Evolutionary conservation across 2,888 invertebrate species (phyloP).

Genomic region (Alloplasta piceator): DNA sequence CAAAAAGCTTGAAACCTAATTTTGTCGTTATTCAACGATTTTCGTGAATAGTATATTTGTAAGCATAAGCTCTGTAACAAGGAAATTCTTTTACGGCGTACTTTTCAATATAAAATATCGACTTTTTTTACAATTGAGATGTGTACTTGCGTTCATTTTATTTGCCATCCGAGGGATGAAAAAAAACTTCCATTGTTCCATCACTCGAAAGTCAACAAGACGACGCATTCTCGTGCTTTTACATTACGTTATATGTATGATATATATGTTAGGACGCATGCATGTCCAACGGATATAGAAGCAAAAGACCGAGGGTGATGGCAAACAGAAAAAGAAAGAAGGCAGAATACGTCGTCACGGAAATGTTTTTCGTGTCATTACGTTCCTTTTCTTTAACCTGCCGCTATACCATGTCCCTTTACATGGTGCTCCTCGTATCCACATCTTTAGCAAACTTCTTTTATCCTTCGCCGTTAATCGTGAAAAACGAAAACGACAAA

Average conservation of each 20-base stretch:
- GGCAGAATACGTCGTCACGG: constrained; percentile 46
- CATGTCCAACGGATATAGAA: constrained; percentile 32
- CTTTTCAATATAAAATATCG: neutral
- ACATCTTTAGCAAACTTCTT: constrained; percentile 17
- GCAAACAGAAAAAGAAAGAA: constrained; percentile 38
- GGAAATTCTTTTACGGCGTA: neutral
- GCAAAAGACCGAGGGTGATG: constrained; percentile 18
- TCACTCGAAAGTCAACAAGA: constrained; percentile 41
- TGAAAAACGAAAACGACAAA: neutral
- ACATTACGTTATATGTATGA: neutral
- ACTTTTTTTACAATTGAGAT: neutral
- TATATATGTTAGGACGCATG: neutral
- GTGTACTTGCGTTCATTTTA: neutral
- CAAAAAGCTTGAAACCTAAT: too few relatives aligned
- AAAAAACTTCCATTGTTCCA: constrained; percentile 30
- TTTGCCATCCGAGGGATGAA: neutral
- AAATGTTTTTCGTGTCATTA: constrained; percentile 60
- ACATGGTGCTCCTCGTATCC: neutral
- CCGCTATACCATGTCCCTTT: neutral
- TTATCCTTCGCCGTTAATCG: neutral
- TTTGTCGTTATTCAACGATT: too few relatives aligned
- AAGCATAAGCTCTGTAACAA: too few relatives aligned
- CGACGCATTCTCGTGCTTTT: constrained; percentile 24
- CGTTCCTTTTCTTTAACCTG: constrained; percentile 28
- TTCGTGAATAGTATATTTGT: too few relatives aligned